Evolutionary conservation across 2,888 invertebrate species (phyloP), one percentile per base, ranked within the genome.

Genomic region (Acleris cristana): DNA sequence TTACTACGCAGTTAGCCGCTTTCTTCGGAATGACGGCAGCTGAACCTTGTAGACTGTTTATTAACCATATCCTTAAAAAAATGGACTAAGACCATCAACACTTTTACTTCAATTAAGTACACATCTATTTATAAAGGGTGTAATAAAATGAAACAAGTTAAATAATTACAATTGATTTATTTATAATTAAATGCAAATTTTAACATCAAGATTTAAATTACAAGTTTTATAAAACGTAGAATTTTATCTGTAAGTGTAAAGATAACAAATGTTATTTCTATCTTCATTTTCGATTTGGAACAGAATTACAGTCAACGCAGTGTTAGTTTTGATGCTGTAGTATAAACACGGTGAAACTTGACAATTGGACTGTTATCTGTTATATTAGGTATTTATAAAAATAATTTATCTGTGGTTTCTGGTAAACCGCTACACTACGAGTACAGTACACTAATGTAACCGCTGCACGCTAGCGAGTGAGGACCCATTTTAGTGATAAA

Each of bases 151-250:
- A 60, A 51, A 51, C 34, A 51, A 58, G 12, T 8, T 26, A 58
- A 16, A 16, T 26, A 58, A 58, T 63, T 63, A 3, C 23, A 63
- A 67, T 58, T 54, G 62, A 63, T 67, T 67, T 67, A 67, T 67
- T 67, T 23, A 45, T 18, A 56, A 52, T 66, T 66, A 67, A 67
- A 67, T 63, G 62, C 67, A 67, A 58, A 63, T 61, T 61, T 53
- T 62, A 23, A 63, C 26, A 63, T 48, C 63, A 58, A 63, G 23
- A 63, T 63, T 58, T 52, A 23, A 62, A 53, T 63, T 63, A 62
- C 67, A 52, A 56, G 60, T 57, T 56, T 30, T 53, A 66, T 56
- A 66, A 48, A 54, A 63, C 53, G 23, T 45, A 55, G 18, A 55
- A 34, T 18, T 51, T 56, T 61, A 12, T 12, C n/a, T 30, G 34